Conservation (phyloP, 2,797 vertebrate genomes). For the Myripristis murdjan region DNA sequence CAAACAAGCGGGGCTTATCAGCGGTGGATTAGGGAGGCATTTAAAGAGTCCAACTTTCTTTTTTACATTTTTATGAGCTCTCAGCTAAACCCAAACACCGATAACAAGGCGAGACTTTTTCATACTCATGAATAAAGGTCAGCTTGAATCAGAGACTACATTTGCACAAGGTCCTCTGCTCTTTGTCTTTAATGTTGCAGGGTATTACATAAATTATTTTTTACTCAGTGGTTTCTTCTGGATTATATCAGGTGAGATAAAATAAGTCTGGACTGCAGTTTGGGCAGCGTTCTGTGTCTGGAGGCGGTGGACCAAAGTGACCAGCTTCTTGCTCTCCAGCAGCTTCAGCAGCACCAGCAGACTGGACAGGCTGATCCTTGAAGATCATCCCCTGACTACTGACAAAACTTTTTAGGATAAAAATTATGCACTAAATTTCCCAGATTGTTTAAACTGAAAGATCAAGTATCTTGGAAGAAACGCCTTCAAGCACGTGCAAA, state of each 20-base stretch:
- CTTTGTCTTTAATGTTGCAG: conserved; percentile 22
- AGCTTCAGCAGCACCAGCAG: no score
- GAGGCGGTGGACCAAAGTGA: no score
- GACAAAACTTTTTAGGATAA: no score
- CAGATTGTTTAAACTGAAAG: no score
- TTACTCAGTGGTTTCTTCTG: background rate
- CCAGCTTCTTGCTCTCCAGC: no score
- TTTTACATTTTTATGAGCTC: conserved; percentile 71
- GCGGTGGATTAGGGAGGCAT: conserved; percentile 69
- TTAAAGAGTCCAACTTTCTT: conserved; percentile 65
- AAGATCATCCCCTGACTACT: no score
- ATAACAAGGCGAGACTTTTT: conserved; percentile 58
- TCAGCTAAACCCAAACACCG: conserved; percentile 70
- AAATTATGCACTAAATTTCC: no score
- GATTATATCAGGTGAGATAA: conserved; percentile 11
- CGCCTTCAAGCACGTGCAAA: no score
- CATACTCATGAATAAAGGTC: conserved; percentile 64
- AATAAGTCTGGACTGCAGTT: background rate
- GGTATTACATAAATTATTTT: conserved; percentile 14
- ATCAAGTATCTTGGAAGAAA: no score
- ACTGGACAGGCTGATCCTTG: no score
- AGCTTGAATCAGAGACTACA: no score
- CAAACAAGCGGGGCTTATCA: conserved; percentile 65
- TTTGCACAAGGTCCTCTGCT: conserved; percentile 33
- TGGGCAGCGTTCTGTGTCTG: no score